Base-by-base conservation (phyloP, 2,888 invertebrate genomes). In the Cantharis rustica region DNA sequence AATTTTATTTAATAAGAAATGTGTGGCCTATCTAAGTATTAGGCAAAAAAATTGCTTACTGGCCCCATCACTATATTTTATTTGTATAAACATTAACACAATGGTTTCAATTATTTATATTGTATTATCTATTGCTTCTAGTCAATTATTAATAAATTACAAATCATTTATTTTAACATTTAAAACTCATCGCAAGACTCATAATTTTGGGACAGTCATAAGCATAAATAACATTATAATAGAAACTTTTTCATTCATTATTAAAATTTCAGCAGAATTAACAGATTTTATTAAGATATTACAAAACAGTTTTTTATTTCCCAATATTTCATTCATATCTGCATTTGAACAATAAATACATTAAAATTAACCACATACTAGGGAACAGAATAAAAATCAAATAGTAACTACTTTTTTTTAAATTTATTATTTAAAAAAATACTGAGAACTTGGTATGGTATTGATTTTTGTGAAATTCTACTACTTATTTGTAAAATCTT, bases 61-160 rank as follows among this genome's bases (percentile, higher is more conserved):
- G 77, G 77, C 77, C 77, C 77, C 77, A 17, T 77, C 72, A 61
- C 77, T 77, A 77, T 76, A 66, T 76, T 72, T 64, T 69, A 73
- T 47, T 31, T 31, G 31, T 31, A 31, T 31, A 31, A 31, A 31
- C 20, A 64, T 20, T 64, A 64, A 64, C 16, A 20, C 20, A 64
- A 64, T 13, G 20, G 13, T 20, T 64, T 64, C 17, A 64, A 31
- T 31, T 31, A 31, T 31, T 31, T 31, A 31, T 31, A 31, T 31
- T 31, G 31, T 31, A 31, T 31, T 64, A 64, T 64, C 64, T 64
- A 64, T 64, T 64, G 64, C 64, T 64, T 64, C 13, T 64, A 64
- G 20, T 64, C 16, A 64, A 20, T 64, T 64, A 64, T 64, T 64
- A 20, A 20, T 20, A 17, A 64, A 64, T 13, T 31, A 31, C 13